These are phyloP conservation scores for Cheiracanthium punctorium DNA, from an alignment of 2,888 invertebrate species.

Conservation along the genomic window DNA sequence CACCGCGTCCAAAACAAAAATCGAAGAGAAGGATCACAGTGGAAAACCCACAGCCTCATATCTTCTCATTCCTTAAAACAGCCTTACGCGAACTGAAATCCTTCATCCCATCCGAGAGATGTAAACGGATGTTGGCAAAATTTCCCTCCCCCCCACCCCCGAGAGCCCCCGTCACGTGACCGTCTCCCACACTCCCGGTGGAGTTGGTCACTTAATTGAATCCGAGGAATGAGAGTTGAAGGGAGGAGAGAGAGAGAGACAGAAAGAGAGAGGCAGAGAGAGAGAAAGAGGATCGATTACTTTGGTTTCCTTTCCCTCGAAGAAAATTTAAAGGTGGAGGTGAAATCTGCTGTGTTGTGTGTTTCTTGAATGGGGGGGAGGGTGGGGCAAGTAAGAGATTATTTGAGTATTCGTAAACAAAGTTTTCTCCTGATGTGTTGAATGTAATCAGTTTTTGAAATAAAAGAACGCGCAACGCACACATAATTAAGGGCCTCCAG, in stretches of 20 bases:
- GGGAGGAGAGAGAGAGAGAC: constrained; percentile 29
- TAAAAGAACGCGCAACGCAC: too few relatives aligned
- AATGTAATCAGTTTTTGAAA: too few relatives aligned
- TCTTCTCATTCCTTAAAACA: too few relatives aligned
- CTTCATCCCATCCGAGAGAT: constrained; percentile 42
- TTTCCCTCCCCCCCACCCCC: neutral
- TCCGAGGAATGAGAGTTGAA: constrained; percentile 19
- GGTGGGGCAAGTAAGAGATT: too few relatives aligned
- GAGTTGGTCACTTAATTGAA: neutral
- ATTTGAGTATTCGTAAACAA: too few relatives aligned
- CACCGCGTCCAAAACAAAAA: too few relatives aligned
- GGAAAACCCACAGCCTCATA: too few relatives aligned
- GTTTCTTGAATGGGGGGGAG: too few relatives aligned
- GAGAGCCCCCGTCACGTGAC: neutral
- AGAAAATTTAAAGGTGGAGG: constrained; percentile 4
- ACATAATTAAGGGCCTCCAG: too few relatives aligned
- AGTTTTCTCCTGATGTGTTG: too few relatives aligned
- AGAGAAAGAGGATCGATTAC: constrained; percentile 24
- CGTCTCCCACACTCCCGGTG: neutral
- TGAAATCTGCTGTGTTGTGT: neutral
- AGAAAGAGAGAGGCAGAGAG: constrained; percentile 9
- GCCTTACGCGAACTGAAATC: constrained; percentile 47
- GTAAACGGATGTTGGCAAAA: neutral
- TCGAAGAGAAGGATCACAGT: too few relatives aligned
- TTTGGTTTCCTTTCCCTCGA: neutral